Evolutionary conservation across 2,888 invertebrate species (phyloP), one percentile per base, ranked within the genome.

Genomic region (Aporophyla lueneburgensis): DNA sequence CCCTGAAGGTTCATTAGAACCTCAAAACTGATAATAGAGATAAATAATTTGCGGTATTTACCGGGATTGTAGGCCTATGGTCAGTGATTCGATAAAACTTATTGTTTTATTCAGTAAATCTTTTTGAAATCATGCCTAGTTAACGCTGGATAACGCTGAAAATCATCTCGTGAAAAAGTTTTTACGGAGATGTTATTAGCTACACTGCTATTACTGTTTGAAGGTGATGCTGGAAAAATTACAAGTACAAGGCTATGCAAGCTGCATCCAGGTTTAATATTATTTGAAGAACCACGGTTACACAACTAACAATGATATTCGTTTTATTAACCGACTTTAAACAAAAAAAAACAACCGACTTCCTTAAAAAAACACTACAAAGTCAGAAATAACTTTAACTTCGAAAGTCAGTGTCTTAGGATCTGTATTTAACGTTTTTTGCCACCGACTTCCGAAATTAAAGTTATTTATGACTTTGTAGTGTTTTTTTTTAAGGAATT

Each of bases 1-100:
- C 61, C 61, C 21, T 81, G 46, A 27, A 67, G 51, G 68, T 82
- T 46, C 76, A 67, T 68, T 82, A 74, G 73, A 46, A 40, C 51
- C 54, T 51, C 12, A n/a, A 76, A n/a, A 19, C 33, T 24, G 82
- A 81, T 53, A 67, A 67, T 54, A 21, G 21, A 51, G 21, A 3
- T 0, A 63, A 62, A 61, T 62, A 79, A 49, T 62, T n/a, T 43
- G 49, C 19, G 5, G 0, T 59, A 40, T 40, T 24, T 51, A 61
- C 9, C 43, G 43, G 21, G 12, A 21, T 72, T 33, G 2, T 49
- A 14, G 24, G 33, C 33, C 33, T 59, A 5, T 33, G 5, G 27
- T 40, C 27, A 62, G 16, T 21, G 9, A 16, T 54, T 49, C 12
- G 27, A 43, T 53, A 33, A 51, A 53, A 62, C 14, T 78, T 24